Evolutionary conservation across 1,140 invertebrate genomes (phyloP).

Genomic region (Drosophila gunungcola): DNA sequence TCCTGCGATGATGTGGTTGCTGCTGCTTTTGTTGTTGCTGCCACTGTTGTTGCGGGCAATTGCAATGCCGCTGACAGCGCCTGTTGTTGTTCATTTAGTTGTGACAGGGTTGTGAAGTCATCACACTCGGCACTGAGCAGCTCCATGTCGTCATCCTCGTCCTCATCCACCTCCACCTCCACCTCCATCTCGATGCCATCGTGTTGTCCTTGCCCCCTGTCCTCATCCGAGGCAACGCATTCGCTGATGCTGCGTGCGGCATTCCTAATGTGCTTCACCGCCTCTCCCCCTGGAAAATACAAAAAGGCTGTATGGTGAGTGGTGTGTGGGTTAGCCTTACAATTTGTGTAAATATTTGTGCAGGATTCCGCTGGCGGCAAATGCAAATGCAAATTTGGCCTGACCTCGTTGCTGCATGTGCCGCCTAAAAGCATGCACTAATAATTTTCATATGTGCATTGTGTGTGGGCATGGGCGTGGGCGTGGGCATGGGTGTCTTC

Average conservation of each 20-base stretch:
- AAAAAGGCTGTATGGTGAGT: conserved; percentile 22
- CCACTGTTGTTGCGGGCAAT: conserved; percentile 43
- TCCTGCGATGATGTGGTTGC: conserved; percentile 16
- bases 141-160: conserved; percentile 55
- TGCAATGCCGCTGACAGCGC: conserved; percentile 51
- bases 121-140: conserved; percentile 76
- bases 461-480: conserved; percentile 17
- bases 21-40: conserved; percentile 3
- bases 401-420: conserved; percentile 68
- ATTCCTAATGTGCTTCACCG: conserved; percentile 64
- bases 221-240: conserved; percentile 71
- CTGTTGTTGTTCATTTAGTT: conserved; percentile 84
- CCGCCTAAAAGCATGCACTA: conserved; percentile 77
- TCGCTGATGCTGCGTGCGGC: conserved; percentile 81
- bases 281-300: conserved; percentile 14
- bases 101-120: conserved; percentile 82
- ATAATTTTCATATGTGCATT: conserved; percentile 81
- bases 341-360: conserved; percentile 72
- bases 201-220: conserved; percentile 28
- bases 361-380: conserved; percentile 48
- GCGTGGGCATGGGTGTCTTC: too few species aligned
- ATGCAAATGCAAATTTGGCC: conserved; percentile 70
- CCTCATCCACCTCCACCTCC: conserved; percentile 4
- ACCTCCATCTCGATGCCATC: conserved; percentile 7
- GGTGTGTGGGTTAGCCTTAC: conserved; percentile 35